Base-by-base conservation (phyloP, 2,113 vertebrate genomes). In the Megaceryle torquata region DNA sequence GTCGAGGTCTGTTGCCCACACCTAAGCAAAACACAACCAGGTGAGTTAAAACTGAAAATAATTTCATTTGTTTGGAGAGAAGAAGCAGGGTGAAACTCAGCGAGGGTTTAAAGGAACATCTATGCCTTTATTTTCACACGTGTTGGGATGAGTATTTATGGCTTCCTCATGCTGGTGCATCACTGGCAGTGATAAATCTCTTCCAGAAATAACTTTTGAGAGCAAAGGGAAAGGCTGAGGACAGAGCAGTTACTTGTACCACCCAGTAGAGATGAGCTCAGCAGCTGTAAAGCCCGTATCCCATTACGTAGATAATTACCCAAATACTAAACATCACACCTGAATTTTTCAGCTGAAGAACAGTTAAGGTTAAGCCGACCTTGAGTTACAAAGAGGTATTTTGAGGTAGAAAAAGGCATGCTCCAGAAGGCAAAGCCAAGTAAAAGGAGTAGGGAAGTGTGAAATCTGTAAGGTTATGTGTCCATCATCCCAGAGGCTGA, bases 1-100 rank as follows among this genome's bases (percentile, higher is more conserved):
- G 96, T 98, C 97, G 63, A 99, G 98, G 97, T 99, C 99, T 68
- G 98, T 98, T 76, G 98, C 98, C 99, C 99, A 99, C 44, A 99
- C 98, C 99, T 99, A 96, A 85, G 33, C 25, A 64, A 90, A 89
- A 90, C 24, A 91, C 68, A 90, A 94, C 82, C 25, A 86, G 11
- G 7, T 26, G 75, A 48, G 21, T 60, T 71, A 29, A 39, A 64
- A 85, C 7, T 19, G n/a, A 67, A 31, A 31, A 33, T 10, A 25
- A 28, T 53, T 53, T 15, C 51, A 15, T 28, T 28, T 53, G 28
- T 53, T 15, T 9, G 4, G 1, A 37, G 10, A 69, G 28, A 59
- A 26, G 5, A 25, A 41, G 24, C 50, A 43, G 41, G 2, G 5
- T 15, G 33, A 80, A 79, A 80, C n/a, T 20, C 64, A 15, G 25